A percentile compares a stretch with the other conserved stretches of the same genome.
Conservation (phyloP, 2,888 invertebrate species). For the Cephus pygmeus region DNA sequence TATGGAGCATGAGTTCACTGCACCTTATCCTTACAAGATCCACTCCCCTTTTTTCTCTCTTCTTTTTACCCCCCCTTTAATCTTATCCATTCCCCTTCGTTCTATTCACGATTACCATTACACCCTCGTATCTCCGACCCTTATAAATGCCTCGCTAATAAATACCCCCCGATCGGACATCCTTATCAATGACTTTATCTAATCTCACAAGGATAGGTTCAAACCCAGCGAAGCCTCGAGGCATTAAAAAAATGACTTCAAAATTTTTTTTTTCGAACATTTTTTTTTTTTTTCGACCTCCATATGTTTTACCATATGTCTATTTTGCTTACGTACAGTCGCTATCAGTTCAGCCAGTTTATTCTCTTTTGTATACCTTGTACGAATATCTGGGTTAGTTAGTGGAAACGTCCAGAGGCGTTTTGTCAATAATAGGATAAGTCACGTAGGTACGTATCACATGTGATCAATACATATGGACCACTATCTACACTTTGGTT, state of each 20-base stretch:
- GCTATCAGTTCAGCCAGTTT: background rate
- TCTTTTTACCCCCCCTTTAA: conserved; percentile 12
- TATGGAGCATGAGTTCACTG: conserved; percentile 5
- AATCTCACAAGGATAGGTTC: background rate
- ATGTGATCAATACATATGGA: no score
- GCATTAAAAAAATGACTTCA: background rate
- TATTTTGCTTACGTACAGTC: background rate
- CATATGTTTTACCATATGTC: no score
- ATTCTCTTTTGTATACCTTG: background rate
- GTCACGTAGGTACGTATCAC: no score
- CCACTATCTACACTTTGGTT: background rate
- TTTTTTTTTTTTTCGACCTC: no score
- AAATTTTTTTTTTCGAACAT: background rate
- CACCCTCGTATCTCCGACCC: conserved; percentile 9
- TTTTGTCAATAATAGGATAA: no score
- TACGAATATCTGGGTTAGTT: background rate
- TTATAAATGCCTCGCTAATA: conserved; percentile 6
- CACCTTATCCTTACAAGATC: conserved; percentile 16
- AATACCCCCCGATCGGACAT: background rate
- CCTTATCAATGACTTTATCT: background rate
- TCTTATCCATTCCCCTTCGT: conserved; percentile 14
- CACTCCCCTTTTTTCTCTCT: conserved; percentile 15
- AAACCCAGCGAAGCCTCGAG: background rate
- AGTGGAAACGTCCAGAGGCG: no score
- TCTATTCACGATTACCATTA: conserved; percentile 12